Evolutionary conservation across 2,888 invertebrate genomes (phyloP).

Genomic region (Euphydryas editha): DNA sequence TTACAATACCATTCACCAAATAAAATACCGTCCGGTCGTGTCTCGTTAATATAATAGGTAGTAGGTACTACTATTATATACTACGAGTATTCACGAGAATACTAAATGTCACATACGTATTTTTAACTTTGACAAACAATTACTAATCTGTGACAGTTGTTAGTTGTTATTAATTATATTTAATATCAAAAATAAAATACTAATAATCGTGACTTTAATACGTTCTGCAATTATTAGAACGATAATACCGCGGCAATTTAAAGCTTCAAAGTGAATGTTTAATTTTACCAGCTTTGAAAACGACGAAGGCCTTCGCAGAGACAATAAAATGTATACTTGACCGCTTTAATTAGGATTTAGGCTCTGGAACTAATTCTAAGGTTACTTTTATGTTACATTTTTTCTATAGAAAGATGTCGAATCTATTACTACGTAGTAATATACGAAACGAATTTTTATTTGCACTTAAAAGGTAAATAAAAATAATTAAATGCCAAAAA

Average conservation of each 20-base stretch:
- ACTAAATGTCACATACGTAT: not conserved
- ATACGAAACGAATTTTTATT: not conserved
- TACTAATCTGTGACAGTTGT: not conserved
- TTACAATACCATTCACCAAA: no score
- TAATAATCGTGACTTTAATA: not conserved
- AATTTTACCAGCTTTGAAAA: slow-evolving; percentile 23
- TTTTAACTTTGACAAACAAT: not conserved
- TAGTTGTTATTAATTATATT: not conserved
- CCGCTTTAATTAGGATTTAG: slow-evolving; percentile 34
- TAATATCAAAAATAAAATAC: not conserved
- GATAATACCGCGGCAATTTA: not conserved
- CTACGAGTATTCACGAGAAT: not conserved
- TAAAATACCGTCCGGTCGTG: no score
- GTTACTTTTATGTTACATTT: slow-evolving; percentile 23
- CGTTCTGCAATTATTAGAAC: not conserved
- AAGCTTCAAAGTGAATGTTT: slow-evolving; percentile 16
- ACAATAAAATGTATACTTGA: slow-evolving; percentile 38
- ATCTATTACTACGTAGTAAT: not conserved
- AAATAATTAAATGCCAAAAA: no score
- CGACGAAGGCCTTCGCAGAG: slow-evolving; percentile 35
- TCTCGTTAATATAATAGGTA: no score
- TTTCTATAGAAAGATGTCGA: slow-evolving; percentile 14
- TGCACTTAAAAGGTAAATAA: not conserved
- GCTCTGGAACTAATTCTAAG: slow-evolving; percentile 34
- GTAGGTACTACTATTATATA: no score